These are phyloP conservation scores for Perca schrenkii DNA, from an alignment of 2,113 vertebrate species.

Conservation along the genomic window DNA sequence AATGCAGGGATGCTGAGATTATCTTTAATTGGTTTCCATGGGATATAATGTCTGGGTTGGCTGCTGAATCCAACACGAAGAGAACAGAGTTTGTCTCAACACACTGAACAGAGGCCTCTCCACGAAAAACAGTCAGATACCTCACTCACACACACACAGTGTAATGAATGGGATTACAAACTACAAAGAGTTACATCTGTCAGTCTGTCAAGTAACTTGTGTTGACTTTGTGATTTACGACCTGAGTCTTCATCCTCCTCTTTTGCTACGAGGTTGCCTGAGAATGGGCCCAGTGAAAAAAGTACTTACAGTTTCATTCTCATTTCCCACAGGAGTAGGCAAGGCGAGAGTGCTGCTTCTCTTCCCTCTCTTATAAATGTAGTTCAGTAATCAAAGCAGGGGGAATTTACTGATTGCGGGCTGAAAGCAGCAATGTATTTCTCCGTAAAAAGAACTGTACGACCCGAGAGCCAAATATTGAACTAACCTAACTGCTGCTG, in stretches of 20 bases:
- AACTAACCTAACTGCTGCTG: conserved; percentile 1
- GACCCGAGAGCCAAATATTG: conserved; percentile 34
- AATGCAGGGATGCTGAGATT: conserved; percentile 23
- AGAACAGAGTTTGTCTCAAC: conserved; percentile 16
- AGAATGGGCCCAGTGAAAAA: conserved; percentile 28
- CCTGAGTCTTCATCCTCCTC: conserved; percentile 13
- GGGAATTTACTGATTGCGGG: conserved; percentile 15
- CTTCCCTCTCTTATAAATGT: conserved; percentile 33
- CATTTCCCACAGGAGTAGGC: conserved; percentile 37
- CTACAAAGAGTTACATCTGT: conserved; percentile 32
- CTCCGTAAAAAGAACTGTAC: conserved; percentile 13
- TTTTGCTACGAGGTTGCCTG: conserved; percentile 23
- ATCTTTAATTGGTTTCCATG: conserved; percentile 66
- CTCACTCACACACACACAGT: background rate
- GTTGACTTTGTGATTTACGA: conserved; percentile 45
- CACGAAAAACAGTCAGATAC: background rate
- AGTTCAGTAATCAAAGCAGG: conserved; percentile 24
- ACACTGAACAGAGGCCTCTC: conserved; percentile 4
- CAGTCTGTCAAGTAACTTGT: conserved; percentile 35
- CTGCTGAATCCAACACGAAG: conserved; percentile 15
- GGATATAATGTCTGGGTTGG: conserved; percentile 31
- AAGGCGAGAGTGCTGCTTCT: background rate
- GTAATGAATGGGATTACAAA: conserved; percentile 49
- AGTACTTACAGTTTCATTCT: conserved; percentile 43
- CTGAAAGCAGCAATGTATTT: conserved; percentile 21